Percentiles rank a stretch among this genome's conserved stretches.
phyloP scores from a whole-genome alignment of 2,888 invertebrate species.

The Halocaridina rubra region DNA sequence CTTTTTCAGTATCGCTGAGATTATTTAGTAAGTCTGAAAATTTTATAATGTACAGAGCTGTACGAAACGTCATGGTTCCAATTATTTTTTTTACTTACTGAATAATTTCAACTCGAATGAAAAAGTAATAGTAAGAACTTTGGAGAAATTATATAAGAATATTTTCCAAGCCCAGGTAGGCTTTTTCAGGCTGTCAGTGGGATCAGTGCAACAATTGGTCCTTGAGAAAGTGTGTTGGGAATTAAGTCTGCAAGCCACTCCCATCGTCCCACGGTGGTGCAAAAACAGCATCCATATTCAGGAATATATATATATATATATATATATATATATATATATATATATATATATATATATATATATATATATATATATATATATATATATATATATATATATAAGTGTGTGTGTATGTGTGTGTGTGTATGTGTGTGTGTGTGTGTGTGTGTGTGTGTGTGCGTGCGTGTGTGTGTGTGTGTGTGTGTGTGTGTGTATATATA shows the following conservation, averaged over 20 bases:
- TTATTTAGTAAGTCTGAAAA: no score
- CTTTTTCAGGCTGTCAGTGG: no score
- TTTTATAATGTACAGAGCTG: no score
- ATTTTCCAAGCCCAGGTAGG: no score
- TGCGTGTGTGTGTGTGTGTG: conserved; percentile 34
- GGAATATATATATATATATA: background rate
- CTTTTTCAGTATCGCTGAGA: no score
- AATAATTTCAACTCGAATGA: no score
- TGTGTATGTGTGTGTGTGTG: background rate
- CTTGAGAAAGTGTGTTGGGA: background rate
- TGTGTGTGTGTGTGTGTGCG: background rate
- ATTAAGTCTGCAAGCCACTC: background rate
- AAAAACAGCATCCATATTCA: background rate
- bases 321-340: background rate
- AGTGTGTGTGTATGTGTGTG: background rate
- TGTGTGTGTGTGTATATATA: conserved; percentile 5
- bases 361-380: background rate
- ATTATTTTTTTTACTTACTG: no score
- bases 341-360: background rate
- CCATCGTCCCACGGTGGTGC: background rate
- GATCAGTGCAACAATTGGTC: no score
- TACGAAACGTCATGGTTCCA: no score
- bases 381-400: background rate
- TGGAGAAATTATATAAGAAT: no score
- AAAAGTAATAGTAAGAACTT: no score